Base-by-base conservation (phyloP, 53 echinoderm and acorn worm species). In the Holothuria scabra region DNA sequence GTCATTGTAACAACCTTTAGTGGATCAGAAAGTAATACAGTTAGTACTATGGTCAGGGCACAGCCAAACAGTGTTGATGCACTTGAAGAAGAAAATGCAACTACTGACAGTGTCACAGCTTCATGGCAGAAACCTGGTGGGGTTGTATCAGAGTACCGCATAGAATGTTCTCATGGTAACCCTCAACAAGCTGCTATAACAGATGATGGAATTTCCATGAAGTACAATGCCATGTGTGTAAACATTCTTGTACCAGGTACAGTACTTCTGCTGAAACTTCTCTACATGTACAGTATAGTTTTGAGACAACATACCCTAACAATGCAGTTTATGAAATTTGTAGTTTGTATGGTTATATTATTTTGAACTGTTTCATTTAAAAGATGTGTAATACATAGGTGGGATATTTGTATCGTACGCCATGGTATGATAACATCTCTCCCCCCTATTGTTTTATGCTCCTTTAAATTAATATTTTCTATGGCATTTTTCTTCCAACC, bases 81-180 rank as follows among this genome's bases (percentile, higher is more conserved):
- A 38, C 38, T 68, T 11, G 44, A 6, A 10, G 69, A 68, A 29
- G 69, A 68, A 4, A 37, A 0, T 34, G 69, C 23, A 21, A 35
- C 20, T 21, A 68, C 28, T 1, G 38, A 68, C 4, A 34, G 21
- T 16, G 18, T 68, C 3, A 20, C 21, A 11, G 69, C 69, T 37
- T 35, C 37, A 68, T 68, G 69, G 69, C 18, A 68, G 21, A 35
- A 35, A 11, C 69, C 69, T 35, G 19, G 2, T 35, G 69, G 69
- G 69, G 23, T 1, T 26, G 69, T 68, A 19, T 37, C 38, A 21
- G 26, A 35, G 44, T 68, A 34, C 23, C 0, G 19, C 5, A 14
- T 68, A 4, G n/a, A n/a, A 21, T 68, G 69, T 68, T 12, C 33
- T 13, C n/a, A 2, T 69, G 69, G 35, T 28, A 44, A 20, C 22